Conservation (phyloP, 1,140 invertebrate species). For the Neodiprion lecontei region DNA sequence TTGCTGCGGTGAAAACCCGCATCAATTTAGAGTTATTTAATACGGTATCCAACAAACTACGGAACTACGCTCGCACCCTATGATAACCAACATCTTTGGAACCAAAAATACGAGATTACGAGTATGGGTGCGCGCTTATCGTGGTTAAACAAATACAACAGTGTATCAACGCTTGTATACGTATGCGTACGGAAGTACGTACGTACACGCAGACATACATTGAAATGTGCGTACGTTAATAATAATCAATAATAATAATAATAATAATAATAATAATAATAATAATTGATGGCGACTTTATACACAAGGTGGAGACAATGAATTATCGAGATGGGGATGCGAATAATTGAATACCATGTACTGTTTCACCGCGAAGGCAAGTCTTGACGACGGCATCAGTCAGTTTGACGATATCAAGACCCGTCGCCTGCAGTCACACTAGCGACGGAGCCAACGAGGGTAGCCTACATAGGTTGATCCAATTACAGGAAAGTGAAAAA, state of each 20-base stretch:
- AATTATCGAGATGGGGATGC: constrained; percentile 27
- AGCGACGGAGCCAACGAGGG: background rate
- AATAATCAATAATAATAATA: constrained; percentile 23
- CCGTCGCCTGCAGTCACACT: constrained; percentile 15
- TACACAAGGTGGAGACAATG: constrained; percentile 41
- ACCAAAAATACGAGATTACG: background rate
- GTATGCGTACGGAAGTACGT: too few relatives aligned
- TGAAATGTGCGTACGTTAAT: background rate
- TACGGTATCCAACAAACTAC: constrained; percentile 8
- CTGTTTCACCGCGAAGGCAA: background rate
- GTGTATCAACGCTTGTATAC: background rate
- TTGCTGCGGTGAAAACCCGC: background rate
- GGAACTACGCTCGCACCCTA: background rate
- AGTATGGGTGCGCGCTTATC: background rate
- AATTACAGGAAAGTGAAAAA: background rate
- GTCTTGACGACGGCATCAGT: constrained; percentile 4
- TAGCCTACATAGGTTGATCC: background rate
- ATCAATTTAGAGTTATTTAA: background rate
- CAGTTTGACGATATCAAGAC: constrained; percentile 2
- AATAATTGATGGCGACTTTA: constrained; percentile 41
- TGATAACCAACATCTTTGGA: background rate
- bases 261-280: constrained; percentile 17
- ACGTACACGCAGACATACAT: too few relatives aligned
- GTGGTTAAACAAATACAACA: constrained; percentile 8
- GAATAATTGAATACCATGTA: background rate